A percentile compares a stretch with the other conserved stretches of the same genome.
phyloP scores from a whole-genome alignment of 2,888 invertebrate species.

The Melanostoma mellinum region DNA sequence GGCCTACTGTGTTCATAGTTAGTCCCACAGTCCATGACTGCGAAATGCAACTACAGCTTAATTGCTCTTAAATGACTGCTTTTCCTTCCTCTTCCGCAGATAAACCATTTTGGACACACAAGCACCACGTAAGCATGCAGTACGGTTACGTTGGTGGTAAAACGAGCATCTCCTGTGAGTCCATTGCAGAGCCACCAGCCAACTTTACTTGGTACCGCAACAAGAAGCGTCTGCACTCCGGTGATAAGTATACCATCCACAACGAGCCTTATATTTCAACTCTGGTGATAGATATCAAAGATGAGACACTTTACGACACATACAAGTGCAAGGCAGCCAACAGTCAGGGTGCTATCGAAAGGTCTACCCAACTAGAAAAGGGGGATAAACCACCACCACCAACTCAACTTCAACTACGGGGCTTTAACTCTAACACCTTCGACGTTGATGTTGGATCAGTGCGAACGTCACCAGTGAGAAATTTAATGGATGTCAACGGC shows the following conservation, averaged over 20 bases:
- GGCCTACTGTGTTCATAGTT: neutral
- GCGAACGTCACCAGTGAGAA: constrained; percentile 74
- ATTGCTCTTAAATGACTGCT: constrained; percentile 66
- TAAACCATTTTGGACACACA: constrained; percentile 79
- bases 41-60: constrained; percentile 49
- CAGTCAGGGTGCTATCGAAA: constrained; percentile 82
- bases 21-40: constrained; percentile 11
- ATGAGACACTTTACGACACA: constrained; percentile 81
- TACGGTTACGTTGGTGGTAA: constrained; percentile 83
- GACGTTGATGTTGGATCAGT: constrained; percentile 81
- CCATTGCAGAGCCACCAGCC: constrained; percentile 84
- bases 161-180: constrained; percentile 85
- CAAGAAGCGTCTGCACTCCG: constrained; percentile 78
- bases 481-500: constrained; percentile 81
- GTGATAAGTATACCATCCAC: constrained; percentile 78
- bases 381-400: constrained; percentile 84
- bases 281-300: constrained; percentile 78
- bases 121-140: constrained; percentile 76
- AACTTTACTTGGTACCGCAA: constrained; percentile 83
- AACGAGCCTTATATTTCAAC: constrained; percentile 79
- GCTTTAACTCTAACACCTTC: constrained; percentile 81
- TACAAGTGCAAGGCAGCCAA: constrained; percentile 84
- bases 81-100: constrained; percentile 75
- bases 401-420: constrained; percentile 78
- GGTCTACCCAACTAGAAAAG: constrained; percentile 82